Evolutionary conservation across 2,888 invertebrate species (phyloP), one percentile per base, ranked within the genome.

Genomic region (Diarsia dahlii): DNA sequence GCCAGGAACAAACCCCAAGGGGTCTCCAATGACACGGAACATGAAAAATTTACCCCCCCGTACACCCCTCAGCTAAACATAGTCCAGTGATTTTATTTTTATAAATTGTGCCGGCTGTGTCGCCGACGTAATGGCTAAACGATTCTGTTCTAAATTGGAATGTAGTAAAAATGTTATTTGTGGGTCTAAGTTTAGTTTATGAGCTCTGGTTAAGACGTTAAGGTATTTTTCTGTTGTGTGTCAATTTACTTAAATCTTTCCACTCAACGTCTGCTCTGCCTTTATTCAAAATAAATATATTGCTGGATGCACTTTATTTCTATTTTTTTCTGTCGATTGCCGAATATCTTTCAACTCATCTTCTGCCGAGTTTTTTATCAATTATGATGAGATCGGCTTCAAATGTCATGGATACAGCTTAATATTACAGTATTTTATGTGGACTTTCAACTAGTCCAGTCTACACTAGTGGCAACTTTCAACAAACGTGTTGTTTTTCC

Each of bases 41-140:
- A 87, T 90, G 92, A 91, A 89, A 90, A 90, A 92, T 90, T 81
- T 78, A 72, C 66, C 81, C 75, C 85, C 72, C 46, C 9, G 48
- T 2, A 15, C 52, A 13, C 23, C 54, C 54, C 75, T 20, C 12
- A 15, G 34, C 82, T 12, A 67, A 82, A 86, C 88, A 77, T 87
- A 85, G 71, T 80, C 72, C 71, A 81, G 76, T 74, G 87, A 81
- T 85, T 89, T 89, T 88, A 91, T 90, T 89, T 88, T 91, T 89
- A 93, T 91, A 93, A 92, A 93, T 93, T 84, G 84, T 88, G 62
- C 84, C 66, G 77, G 58, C 74, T 71, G 88, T 92, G 93, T 77
- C 66, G 34, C 76, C 84, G 92, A 91, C 93, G 87, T 89, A 80
- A 80, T 80, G 60, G 72, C 72, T 70, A 56, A 81, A 76, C 74